Evolutionary conservation across 2,113 vertebrate species (phyloP), one percentile per base, ranked within the genome.

Genomic region (Martes martes): DNA sequence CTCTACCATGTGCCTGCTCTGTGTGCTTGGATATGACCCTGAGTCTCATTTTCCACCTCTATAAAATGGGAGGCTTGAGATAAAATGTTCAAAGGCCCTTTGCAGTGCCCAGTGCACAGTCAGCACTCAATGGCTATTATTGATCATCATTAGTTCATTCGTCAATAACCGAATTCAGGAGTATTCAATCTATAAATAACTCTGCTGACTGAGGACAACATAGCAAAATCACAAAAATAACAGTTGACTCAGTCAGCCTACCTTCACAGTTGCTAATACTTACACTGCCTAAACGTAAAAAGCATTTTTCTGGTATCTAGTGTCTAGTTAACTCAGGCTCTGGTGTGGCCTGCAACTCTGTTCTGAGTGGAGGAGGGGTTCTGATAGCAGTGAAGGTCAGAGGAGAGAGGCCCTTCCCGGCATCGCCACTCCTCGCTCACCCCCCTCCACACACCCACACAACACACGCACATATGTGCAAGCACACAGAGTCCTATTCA

Each of bases 381-480:
- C 52, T 28, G 13, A 61, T 9, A 67, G 11, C 16, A 33, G 4
- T 3, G 36, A 81, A 57, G 39, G 33, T 84, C 23, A 39, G 52
- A 86, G 50, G 39, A 79, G 31, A 79, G 23, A 39, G 14, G 55
- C 23, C 5, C 6, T 10, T 11, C 15, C 13, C 6, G 28, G 59
- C 14, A 0, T n/a, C 23, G 45, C 24, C 0, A 0, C 16, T 9
- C 4, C 5, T 28, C 13, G 4, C 24, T 47, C 4, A 65, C 21
- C 5, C 4, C 2, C 7, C 2, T 0, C 33, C 39, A 69, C 16
- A 61, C 16, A 59, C 28, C 71, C n/a, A 42, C 2, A 31, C 9
- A 45, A 42, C 1, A 67, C 47, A n/a, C 3, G 4, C n/a, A 39
- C 36, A 55, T 21, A 45, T 19, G 7, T 3, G 19, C 6, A 57